Conservation (phyloP, 1,140 invertebrate genomes). For the Papilio dardanus region DNA sequence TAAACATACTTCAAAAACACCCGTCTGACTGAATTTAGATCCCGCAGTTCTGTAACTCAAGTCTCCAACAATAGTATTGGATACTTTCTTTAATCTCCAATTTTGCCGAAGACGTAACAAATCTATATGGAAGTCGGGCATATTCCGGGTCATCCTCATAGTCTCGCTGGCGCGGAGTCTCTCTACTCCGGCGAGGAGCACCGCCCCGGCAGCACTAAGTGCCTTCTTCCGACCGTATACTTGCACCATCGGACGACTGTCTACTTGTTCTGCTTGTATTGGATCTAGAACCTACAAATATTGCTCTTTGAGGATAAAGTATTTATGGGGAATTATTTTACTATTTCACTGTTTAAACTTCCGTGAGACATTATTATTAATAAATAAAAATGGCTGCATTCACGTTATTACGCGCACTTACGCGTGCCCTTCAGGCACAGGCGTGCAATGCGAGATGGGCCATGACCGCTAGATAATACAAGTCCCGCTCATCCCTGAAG, state of each 20-base stretch:
- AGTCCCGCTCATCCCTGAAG: no score
- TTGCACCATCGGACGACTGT: conserved; percentile 93
- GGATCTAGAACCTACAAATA: conserved; percentile 90
- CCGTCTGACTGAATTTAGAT: conserved; percentile 95
- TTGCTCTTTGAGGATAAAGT: no score
- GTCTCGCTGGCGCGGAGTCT: conserved; percentile 91
- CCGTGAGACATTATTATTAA: no score
- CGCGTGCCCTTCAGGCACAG: no score
- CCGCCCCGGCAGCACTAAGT: conserved; percentile 90
- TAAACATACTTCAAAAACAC: conserved; percentile 92
- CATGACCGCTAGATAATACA: no score
- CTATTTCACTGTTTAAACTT: no score
- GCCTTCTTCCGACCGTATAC: conserved; percentile 97
- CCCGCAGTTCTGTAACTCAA: conserved; percentile 97
- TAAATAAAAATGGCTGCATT: no score
- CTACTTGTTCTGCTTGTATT: conserved; percentile 91
- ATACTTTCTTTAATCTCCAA: conserved; percentile 97
- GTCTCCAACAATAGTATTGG: conserved; percentile 97
- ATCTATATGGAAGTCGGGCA: conserved; percentile 96
- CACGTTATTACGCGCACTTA: no score
- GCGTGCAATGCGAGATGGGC: no score
- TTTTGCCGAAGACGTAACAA: conserved; percentile 94
- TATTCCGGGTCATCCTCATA: conserved; percentile 87
- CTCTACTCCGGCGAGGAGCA: conserved; percentile 93
- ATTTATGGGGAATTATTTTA: no score